Evolutionary conservation across 2,888 invertebrate species (phyloP).

Genomic region (Leptinotarsa tumamoca): DNA sequence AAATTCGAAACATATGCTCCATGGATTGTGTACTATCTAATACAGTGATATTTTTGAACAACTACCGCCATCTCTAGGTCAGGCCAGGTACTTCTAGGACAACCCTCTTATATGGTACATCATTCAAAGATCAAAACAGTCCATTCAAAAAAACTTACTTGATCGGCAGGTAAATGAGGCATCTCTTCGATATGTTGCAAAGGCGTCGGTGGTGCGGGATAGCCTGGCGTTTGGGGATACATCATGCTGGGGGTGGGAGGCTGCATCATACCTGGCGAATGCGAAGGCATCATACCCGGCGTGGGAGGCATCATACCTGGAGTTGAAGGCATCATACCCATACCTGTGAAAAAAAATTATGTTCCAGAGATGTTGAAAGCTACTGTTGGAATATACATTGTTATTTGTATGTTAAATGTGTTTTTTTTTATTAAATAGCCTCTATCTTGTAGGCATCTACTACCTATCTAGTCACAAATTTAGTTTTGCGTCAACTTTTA

Average conservation of each 20-base stretch:
- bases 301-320: conserved; percentile 24
- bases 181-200: conserved; percentile 68
- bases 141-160: conserved; percentile 58
- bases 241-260: conserved; percentile 68
- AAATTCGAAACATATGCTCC: too few relatives aligned
- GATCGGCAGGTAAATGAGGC: conserved; percentile 76
- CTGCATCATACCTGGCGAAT: conserved; percentile 56
- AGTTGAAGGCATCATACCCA: conserved; percentile 27
- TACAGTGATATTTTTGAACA: too few relatives aligned
- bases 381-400: too few relatives aligned
- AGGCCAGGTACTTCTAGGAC: too few relatives aligned
- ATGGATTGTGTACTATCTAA: too few relatives aligned
- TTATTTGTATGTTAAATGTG: too few relatives aligned
- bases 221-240: conserved; percentile 64
- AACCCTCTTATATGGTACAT: too few relatives aligned
- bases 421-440: too few relatives aligned
- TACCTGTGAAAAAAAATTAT: neutral
- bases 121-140: neutral
- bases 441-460: too few relatives aligned
- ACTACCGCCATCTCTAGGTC: too few relatives aligned
- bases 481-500: too few relatives aligned
- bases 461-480: too few relatives aligned
- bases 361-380: neutral
- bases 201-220: conserved; percentile 63
- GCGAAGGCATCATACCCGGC: conserved; percentile 29